These are phyloP conservation scores for Paguma larvata DNA, from an alignment of 2,797 vertebrate species.

Conservation along the genomic window DNA sequence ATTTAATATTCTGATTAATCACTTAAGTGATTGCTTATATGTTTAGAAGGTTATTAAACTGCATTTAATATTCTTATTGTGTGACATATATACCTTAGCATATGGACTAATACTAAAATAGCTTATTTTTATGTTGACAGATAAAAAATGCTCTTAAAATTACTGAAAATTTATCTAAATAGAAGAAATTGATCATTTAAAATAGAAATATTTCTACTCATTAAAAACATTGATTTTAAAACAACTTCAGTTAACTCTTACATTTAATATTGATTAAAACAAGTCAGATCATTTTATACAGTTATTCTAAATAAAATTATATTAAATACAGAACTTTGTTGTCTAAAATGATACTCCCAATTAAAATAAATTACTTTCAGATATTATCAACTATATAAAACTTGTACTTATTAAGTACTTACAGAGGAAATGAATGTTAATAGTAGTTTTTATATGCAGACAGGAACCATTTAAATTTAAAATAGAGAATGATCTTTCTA, in stretches of 20 bases:
- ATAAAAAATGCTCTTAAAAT: constrained; percentile 57
- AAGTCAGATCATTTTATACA: constrained; percentile 25
- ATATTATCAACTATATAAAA: constrained; percentile 57
- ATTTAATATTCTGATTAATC: constrained; percentile 46
- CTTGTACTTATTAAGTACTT: constrained; percentile 58
- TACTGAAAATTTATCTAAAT: constrained; percentile 49
- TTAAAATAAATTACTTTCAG: constrained; percentile 56
- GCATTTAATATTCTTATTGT: not conserved
- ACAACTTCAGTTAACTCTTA: not conserved
- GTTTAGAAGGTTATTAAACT: constrained; percentile 46
- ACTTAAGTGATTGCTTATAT: not conserved
- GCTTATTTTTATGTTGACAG: constrained; percentile 21
- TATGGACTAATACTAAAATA: constrained; percentile 54
- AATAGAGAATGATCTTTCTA: constrained; percentile 66
- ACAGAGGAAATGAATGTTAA: constrained; percentile 47
- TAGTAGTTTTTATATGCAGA: constrained; percentile 65
- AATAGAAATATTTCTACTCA: constrained; percentile 47
- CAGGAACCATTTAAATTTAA: constrained; percentile 60
- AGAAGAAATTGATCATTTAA: constrained; percentile 60
- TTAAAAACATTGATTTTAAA: constrained; percentile 44
- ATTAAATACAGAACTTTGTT: constrained; percentile 21
- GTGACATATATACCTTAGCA: constrained; percentile 12
- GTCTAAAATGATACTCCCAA: constrained; percentile 50
- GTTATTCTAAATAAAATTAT: constrained; percentile 62
- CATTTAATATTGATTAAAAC: constrained; percentile 31